These are phyloP conservation scores for Fissipunctia ypsillon DNA, from an alignment of 2,888 invertebrate genomes.

Conservation along the genomic window DNA sequence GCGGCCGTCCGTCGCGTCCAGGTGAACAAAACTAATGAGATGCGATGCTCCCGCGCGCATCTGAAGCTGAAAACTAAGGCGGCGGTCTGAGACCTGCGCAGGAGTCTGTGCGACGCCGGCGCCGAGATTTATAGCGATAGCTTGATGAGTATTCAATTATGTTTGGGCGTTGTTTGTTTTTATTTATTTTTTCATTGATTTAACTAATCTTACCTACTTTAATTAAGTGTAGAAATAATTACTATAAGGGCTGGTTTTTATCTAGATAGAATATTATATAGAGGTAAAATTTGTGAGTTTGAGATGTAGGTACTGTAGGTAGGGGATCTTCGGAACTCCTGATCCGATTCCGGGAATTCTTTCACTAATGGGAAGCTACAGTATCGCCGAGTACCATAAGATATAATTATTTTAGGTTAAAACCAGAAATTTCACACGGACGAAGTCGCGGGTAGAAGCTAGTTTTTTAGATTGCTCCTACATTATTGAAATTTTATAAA, in stretches of 20 bases:
- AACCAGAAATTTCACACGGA: no score
- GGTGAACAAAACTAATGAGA: constrained; percentile 73
- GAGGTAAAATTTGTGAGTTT: no score
- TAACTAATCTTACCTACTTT: neutral
- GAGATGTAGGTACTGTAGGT: no score
- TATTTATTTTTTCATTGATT: constrained; percentile 5
- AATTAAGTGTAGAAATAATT: neutral
- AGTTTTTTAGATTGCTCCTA: neutral
- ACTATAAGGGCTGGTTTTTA: neutral
- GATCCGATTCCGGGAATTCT: no score
- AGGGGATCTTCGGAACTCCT: no score
- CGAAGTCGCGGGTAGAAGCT: no score
- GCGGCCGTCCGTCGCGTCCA: constrained; percentile 71
- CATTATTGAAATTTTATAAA: neutral
- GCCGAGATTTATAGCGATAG: constrained; percentile 20
- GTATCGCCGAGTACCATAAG: no score
- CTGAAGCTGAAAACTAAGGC: constrained; percentile 76
- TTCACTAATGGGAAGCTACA: no score
- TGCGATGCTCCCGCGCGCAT: constrained; percentile 65
- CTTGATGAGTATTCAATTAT: constrained; percentile 6
- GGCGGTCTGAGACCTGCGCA: constrained; percentile 59
- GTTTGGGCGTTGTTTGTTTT: neutral
- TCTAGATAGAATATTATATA: no score
- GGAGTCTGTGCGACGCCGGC: constrained; percentile 10
- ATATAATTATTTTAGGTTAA: no score